Conservation (phyloP, 2,888 invertebrate species). For the Eupithecia subfuscata region DNA sequence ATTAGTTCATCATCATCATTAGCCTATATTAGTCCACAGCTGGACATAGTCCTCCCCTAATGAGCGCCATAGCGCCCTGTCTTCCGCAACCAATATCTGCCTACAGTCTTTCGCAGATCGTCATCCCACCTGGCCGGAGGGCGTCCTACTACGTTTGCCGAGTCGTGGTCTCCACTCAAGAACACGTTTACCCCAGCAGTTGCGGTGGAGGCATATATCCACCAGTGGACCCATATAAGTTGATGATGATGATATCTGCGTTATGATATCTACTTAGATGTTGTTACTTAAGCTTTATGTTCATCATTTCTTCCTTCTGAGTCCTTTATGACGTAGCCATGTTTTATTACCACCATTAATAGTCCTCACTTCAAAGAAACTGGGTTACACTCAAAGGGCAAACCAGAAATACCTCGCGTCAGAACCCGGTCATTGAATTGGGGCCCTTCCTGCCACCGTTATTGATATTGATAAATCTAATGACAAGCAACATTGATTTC, state of each 20-base stretch:
- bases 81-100: too few species aligned
- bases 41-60: too few species aligned
- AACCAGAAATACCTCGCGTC: constrained; percentile 3
- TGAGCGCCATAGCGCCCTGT: too few species aligned
- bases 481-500: constrained; percentile 37
- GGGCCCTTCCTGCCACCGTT: constrained; percentile 24
- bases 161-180: too few species aligned
- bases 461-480: constrained; percentile 38
- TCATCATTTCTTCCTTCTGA: background rate
- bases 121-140: too few species aligned
- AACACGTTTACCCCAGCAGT: too few species aligned
- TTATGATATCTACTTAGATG: background rate
- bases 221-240: too few species aligned
- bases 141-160: too few species aligned
- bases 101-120: too few species aligned
- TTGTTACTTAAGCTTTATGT: background rate
- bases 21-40: too few species aligned
- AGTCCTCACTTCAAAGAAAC: background rate
- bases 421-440: background rate
- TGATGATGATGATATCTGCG: background rate
- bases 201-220: too few species aligned
- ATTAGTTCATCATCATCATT: too few species aligned
- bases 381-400: constrained; percentile 3
- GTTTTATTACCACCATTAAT: background rate
- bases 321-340: background rate